These are phyloP conservation scores for Lamprotornis superbus DNA, from an alignment of 2,113 vertebrate species.

Conservation along the genomic window DNA sequence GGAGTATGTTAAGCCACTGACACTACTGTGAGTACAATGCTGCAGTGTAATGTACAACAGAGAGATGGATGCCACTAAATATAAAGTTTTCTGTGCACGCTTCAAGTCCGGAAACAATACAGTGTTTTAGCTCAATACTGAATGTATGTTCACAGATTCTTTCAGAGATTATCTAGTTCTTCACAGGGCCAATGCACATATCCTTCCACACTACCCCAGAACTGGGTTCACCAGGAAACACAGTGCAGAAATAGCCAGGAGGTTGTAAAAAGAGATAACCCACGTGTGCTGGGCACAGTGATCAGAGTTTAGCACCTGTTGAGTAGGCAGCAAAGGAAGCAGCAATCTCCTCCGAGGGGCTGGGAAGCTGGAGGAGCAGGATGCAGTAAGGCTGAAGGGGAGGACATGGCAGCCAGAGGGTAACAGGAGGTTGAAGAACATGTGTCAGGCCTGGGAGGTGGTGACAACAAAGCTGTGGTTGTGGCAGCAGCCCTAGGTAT, in stretches of 20 bases:
- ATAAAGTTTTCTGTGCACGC: not conserved
- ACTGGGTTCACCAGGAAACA: not conserved
- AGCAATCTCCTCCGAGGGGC: not conserved
- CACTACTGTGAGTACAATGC: not conserved
- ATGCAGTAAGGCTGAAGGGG: not conserved
- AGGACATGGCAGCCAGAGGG: not conserved
- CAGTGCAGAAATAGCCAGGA: not conserved
- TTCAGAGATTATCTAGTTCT: not conserved
- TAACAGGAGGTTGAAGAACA: not conserved
- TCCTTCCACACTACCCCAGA: not conserved
- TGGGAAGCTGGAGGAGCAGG: not conserved
- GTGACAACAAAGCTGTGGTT: not conserved
- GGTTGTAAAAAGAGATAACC: not conserved
- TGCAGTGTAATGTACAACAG: not conserved
- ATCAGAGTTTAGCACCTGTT: not conserved
- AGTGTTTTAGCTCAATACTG: not conserved
- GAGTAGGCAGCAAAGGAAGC: not conserved
- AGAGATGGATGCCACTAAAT: not conserved
- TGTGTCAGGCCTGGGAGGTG: not conserved
- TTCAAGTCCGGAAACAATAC: not conserved
- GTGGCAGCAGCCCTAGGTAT: not conserved
- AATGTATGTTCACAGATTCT: not conserved
- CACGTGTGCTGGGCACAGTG: not conserved
- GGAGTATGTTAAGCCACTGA: not conserved
- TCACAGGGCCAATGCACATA: fast-evolving